Base-by-base conservation (phyloP, 2,113 vertebrate genomes). In the Petromus typicus region DNA sequence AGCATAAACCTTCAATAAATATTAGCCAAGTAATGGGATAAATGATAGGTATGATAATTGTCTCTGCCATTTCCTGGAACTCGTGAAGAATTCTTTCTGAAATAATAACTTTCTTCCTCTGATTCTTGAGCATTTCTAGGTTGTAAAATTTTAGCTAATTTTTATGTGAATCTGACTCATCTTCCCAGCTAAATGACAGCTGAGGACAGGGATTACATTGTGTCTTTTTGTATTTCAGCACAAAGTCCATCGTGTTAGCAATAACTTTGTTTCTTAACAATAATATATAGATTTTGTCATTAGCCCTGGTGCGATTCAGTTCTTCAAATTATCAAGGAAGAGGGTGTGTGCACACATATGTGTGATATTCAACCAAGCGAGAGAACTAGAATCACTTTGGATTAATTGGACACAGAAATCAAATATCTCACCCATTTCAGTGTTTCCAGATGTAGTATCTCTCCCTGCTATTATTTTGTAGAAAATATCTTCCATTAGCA, bases 321-420 rank as follows among this genome's bases (percentile, higher is more conserved):
- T 89, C 17, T 93, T 91, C 84, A 94, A 86, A 71, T 92, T 79
- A 91, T 37, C 79, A 83, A 25, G 37, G 3, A 82, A 40, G 12
- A 2, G 10, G 54, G 82, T 66, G 63, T 67, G 66, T 69, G 27
- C 61, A 37, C 37, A 32, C 81, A 23, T 57, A 30, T 45, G n/a
- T 14, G 61, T 56, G 56, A 75, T n/a, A 86, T 95, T 86, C 95
- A 93, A 91, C 40, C 34, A 83, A 2, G 48, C 27, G 63, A 80
- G 30, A 91, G 85, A 95, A 34, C 80, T 75, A 78, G n/a, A 95
- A 76, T 78, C 63, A 81, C 71, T 95, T 90, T 45, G 93, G 75
- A 89, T 95, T 97, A 97, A 96, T 79, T 94, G 90, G 85, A 93
- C 51, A 82, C 76, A 54, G 54, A 96, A 90, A 94, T 93, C 80